These are phyloP conservation scores for Xanthia icteritia DNA, from an alignment of 2,888 invertebrate genomes.

Conservation along the genomic window DNA sequence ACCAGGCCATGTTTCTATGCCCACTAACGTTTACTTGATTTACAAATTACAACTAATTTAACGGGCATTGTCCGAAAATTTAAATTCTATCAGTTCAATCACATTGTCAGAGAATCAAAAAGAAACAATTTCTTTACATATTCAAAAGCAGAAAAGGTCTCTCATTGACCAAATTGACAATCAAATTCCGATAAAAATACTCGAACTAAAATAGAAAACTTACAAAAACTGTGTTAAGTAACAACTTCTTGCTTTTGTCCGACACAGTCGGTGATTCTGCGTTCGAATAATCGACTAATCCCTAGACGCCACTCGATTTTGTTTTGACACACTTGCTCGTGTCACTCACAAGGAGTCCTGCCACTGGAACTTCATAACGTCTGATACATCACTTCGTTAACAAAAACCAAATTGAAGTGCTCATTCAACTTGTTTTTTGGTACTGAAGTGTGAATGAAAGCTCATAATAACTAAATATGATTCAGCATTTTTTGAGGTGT, in stretches of 20 bases:
- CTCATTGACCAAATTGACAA: slow-evolving; percentile 64
- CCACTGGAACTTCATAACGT: slow-evolving; percentile 72
- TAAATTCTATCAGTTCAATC: slow-evolving; percentile 49
- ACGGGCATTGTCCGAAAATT: slow-evolving; percentile 53
- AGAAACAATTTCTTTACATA: slow-evolving; percentile 58
- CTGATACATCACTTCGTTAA: slow-evolving; percentile 69
- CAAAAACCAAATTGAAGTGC: slow-evolving; percentile 76
- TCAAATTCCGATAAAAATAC: slow-evolving; percentile 64
- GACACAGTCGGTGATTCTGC: slow-evolving; percentile 77
- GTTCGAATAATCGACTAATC: slow-evolving; percentile 75
- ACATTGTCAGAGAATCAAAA: slow-evolving; percentile 49
- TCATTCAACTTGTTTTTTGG: slow-evolving; percentile 78
- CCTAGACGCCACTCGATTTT: slow-evolving; percentile 89
- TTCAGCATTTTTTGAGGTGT: slow-evolving; percentile 69
- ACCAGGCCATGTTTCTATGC: slow-evolving; percentile 10
- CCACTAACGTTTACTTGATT: slow-evolving; percentile 32
- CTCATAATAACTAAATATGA: slow-evolving; percentile 80
- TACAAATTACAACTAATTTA: slow-evolving; percentile 54
- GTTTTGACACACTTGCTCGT: slow-evolving; percentile 87
- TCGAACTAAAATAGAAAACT: slow-evolving; percentile 62
- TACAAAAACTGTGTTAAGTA: slow-evolving; percentile 68
- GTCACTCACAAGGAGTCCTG: slow-evolving; percentile 77
- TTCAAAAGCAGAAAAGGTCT: slow-evolving; percentile 55
- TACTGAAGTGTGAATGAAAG: slow-evolving; percentile 77
- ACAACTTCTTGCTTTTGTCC: slow-evolving; percentile 70